These are phyloP conservation scores for Ridgeia piscesae DNA, from an alignment of 1,140 invertebrate genomes.

Conservation along the genomic window DNA sequence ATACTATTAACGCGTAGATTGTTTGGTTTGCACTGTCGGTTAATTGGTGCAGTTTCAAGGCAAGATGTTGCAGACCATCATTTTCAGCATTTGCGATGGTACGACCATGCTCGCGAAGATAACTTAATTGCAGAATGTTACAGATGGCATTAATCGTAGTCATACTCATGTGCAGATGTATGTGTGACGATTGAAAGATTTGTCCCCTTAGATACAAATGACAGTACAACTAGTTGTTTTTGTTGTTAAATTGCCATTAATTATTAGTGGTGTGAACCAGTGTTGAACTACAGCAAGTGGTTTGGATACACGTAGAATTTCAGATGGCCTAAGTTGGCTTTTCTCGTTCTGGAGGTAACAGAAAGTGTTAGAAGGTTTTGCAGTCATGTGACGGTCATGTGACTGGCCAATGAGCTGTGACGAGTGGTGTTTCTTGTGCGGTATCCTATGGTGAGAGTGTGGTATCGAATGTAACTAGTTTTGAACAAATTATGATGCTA, in stretches of 20 bases:
- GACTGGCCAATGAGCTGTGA: neutral
- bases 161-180: neutral
- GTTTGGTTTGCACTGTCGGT: too few species aligned
- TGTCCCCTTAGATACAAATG: neutral
- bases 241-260: neutral
- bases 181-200: neutral
- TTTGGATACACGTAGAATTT: neutral
- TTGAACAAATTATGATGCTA: neutral
- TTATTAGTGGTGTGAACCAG: neutral
- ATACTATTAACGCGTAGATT: too few species aligned
- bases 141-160: neutral
- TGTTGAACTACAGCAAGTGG: neutral
- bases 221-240: neutral
- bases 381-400: neutral
- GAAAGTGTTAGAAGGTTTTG: neutral
- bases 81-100: neutral
- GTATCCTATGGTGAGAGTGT: neutral
- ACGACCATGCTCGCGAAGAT: neutral
- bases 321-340: neutral
- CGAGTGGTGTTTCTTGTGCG: neutral
- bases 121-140: too few species aligned
- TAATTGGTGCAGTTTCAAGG: too few species aligned
- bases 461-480: neutral
- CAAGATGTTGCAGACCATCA: too few species aligned
- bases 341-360: neutral